These are phyloP conservation scores for Cochlearius cochlearius DNA, from an alignment of 2,113 vertebrate species.

Conservation along the genomic window DNA sequence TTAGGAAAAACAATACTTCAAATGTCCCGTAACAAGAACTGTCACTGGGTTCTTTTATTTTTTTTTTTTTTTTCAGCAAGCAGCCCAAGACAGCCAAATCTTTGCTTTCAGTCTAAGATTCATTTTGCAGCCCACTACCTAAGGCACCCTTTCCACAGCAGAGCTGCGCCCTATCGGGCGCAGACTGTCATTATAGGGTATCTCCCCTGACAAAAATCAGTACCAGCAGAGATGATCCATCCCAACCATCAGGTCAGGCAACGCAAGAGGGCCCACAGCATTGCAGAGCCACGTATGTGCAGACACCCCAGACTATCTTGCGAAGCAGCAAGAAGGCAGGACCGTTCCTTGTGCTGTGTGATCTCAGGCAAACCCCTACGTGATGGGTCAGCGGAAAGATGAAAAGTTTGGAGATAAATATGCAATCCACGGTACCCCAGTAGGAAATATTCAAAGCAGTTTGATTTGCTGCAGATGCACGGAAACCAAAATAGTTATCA, in stretches of 20 bases:
- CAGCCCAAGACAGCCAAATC: background rate
- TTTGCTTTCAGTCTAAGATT: background rate
- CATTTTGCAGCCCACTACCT: background rate
- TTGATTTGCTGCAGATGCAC: background rate
- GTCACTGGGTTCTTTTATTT: background rate
- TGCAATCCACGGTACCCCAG: background rate
- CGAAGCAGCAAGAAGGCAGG: background rate
- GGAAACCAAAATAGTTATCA: background rate
- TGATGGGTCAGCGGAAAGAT: background rate
- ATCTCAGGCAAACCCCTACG: background rate
- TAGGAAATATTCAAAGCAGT: background rate
- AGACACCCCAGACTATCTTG: background rate
- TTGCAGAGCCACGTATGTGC: background rate
- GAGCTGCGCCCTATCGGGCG: accelerated
- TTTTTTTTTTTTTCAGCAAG: background rate
- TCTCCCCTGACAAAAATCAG: background rate
- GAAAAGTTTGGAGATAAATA: background rate
- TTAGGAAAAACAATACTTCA: background rate
- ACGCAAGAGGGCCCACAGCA: accelerated
- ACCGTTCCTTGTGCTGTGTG: accelerated
- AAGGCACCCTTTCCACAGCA: background rate
- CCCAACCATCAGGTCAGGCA: too few species aligned
- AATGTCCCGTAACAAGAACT: background rate
- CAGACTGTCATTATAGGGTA: too few species aligned
- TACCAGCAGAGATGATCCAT: background rate